These are phyloP conservation scores for Eurypyga helias DNA, from an alignment of 2,113 vertebrate species.

Conservation along the genomic window DNA sequence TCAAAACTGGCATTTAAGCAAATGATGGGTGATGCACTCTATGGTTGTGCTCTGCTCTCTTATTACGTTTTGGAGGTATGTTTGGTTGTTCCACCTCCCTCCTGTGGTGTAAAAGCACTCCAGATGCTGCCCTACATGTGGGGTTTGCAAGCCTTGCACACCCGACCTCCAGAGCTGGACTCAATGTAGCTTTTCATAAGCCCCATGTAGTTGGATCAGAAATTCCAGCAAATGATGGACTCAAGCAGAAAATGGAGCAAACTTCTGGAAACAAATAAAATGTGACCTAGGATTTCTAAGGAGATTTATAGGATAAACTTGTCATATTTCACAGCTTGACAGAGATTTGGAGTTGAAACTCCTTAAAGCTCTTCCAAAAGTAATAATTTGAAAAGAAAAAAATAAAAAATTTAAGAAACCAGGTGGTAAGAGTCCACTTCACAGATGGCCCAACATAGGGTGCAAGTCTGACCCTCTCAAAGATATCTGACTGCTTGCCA, in stretches of 20 bases:
- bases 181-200: rapidly evolving
- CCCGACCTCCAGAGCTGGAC: rapidly evolving
- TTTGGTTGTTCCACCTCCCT: neutral
- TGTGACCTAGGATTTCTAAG: neutral
- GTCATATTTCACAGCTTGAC: neutral
- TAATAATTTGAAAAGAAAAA: neutral
- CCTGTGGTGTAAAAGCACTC: neutral
- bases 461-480: neutral
- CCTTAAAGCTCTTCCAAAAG: neutral
- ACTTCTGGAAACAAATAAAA: neutral
- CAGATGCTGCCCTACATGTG: neutral
- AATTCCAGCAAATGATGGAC: neutral
- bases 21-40: rapidly evolving
- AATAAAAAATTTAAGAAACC: neutral
- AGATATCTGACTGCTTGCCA: neutral
- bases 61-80: rapidly evolving
- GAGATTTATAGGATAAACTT: neutral
- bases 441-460: neutral
- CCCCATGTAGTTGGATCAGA: rapidly evolving
- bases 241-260: neutral
- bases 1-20: rapidly evolving
- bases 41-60: rapidly evolving
- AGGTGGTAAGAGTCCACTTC: neutral
- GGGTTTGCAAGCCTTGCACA: neutral
- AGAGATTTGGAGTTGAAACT: neutral